These are phyloP conservation scores for Pan paniscus DNA, from an alignment of 2,113 vertebrate genomes.

Conservation along the genomic window DNA sequence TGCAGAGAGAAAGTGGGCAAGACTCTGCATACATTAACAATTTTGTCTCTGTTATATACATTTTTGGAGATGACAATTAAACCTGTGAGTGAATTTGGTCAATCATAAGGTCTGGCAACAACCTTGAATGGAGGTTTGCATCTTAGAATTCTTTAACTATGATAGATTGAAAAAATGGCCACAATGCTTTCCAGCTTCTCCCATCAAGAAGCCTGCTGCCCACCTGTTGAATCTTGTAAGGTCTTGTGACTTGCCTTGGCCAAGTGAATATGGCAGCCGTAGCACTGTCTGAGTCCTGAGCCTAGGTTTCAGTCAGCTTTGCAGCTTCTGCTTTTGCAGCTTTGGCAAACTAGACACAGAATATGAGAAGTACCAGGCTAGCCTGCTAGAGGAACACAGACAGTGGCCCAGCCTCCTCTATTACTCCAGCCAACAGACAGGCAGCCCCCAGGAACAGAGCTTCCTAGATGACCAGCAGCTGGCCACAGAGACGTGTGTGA, in stretches of 20 bases:
- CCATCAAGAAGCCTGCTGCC: background rate
- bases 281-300: fast-evolving
- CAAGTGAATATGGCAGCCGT: background rate
- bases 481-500: background rate
- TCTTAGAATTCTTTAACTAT: background rate
- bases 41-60: background rate
- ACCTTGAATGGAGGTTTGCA: background rate
- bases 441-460: background rate
- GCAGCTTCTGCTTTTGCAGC: background rate
- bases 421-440: no score
- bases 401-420: background rate
- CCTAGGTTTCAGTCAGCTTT: background rate
- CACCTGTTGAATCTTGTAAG: background rate
- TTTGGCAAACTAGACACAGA: background rate
- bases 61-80: background rate
- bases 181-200: background rate
- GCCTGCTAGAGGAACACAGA: background rate
- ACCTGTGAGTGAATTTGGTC: background rate
- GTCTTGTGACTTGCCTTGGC: background rate
- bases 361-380: background rate
- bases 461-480: background rate
- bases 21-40: background rate
- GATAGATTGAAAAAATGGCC: background rate
- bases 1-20: background rate
- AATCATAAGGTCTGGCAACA: background rate